phyloP scores from a whole-genome alignment of 2,797 vertebrate genomes.

The Peromyscus aztecus region DNA sequence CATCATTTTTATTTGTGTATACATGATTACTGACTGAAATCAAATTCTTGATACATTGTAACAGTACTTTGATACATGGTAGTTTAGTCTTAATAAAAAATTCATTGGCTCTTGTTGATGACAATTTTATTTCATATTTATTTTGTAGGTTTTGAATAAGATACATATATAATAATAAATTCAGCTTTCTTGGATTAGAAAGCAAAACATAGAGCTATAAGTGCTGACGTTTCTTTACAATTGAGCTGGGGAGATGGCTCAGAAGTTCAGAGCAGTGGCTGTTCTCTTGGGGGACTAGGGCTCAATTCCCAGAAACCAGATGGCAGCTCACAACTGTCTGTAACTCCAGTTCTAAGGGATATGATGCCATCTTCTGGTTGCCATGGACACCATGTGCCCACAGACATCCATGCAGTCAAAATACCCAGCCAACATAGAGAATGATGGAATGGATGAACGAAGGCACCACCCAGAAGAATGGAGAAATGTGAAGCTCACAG shows the following conservation, averaged over 20 bases:
- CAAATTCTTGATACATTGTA: background rate
- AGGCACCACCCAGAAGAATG: background rate
- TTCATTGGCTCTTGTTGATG: background rate
- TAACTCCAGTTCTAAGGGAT: background rate
- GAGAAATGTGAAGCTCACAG: background rate
- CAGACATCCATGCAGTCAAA: background rate
- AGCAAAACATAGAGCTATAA: background rate
- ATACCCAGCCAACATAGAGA: background rate
- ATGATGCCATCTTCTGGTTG: background rate
- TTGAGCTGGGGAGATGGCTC: background rate
- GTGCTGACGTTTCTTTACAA: background rate
- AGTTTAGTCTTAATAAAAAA: constrained; percentile 55
- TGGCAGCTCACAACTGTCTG: background rate
- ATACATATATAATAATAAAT: background rate
- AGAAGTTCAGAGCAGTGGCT: background rate
- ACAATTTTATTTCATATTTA: constrained; percentile 20
- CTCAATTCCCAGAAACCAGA: background rate
- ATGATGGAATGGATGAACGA: background rate
- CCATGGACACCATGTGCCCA: background rate
- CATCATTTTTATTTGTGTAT: constrained; percentile 45
- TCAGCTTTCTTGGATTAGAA: constrained; percentile 47
- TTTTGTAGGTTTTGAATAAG: background rate
- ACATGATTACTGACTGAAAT: constrained; percentile 33
- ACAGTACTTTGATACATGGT: background rate
- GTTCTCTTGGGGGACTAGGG: background rate